Evolutionary conservation across 2,888 invertebrate genomes (phyloP).

Genomic region (Hydropsyche betteni): DNA sequence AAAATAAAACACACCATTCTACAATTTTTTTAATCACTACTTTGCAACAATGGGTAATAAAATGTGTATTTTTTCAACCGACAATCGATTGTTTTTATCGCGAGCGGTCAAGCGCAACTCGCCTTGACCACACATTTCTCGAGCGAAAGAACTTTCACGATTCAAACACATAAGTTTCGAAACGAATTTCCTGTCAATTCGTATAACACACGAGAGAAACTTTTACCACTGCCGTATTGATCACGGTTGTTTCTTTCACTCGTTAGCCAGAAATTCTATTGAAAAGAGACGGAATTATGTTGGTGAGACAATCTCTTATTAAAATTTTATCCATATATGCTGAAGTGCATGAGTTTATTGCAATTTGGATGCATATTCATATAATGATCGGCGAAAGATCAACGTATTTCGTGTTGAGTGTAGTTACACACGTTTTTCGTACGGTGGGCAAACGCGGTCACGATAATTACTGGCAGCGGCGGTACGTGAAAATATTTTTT

Average conservation of each 20-base stretch:
- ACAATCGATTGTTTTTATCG: slow-evolving; percentile 9
- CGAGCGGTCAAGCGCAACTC: slow-evolving; percentile 41
- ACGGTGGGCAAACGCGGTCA: slow-evolving; percentile 2
- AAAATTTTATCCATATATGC: no score
- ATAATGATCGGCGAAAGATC: not conserved
- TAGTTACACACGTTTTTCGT: slow-evolving; percentile 10
- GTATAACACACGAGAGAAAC: not conserved
- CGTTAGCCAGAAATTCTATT: not conserved
- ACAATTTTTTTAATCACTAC: no score
- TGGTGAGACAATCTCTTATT: no score
- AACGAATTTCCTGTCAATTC: not conserved
- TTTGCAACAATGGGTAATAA: no score
- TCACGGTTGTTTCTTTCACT: not conserved
- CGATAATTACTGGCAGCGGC: slow-evolving; percentile 9
- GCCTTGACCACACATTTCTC: slow-evolving; percentile 39
- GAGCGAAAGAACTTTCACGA: slow-evolving; percentile 44
- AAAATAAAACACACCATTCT: no score
- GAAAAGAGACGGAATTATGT: no score
- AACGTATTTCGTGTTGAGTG: slow-evolving; percentile 3
- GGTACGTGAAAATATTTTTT: not conserved
- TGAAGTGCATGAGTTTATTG: not conserved
- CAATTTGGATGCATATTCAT: not conserved
- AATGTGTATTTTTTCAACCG: not conserved
- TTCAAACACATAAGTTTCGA: slow-evolving; percentile 37
- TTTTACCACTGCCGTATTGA: not conserved